Base-by-base conservation (phyloP, 2,888 invertebrate species). In the Stenurella melanura region DNA sequence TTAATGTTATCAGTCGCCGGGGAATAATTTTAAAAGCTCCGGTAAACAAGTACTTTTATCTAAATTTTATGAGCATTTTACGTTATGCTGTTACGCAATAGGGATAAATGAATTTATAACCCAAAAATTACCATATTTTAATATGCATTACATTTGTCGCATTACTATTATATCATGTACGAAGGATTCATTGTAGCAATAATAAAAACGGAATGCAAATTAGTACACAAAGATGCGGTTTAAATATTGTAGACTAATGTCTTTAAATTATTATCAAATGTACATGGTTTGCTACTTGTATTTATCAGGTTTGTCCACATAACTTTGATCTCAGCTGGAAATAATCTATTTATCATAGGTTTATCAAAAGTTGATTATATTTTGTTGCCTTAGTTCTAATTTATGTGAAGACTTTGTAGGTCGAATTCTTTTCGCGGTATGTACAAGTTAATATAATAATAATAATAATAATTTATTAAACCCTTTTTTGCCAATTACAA, bases 11-110 rank as follows among this genome's bases (percentile, higher is more conserved):
- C 73, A 67, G 58, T 60, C 74, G 17, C 34, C 61, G 17, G 74
- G 74, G 74, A 67, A 42, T 66, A 74, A 74, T 74, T 67, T 66
- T 64, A 58, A 74, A 74, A 69, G 71, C 69, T 58, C 69, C 38
- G 42, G 78, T 73, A 63, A 66, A 74, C 75, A 78, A 64, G 74
- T 34, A 26, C 73, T 76, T 76, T 74, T 78, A 78, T 72, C 68
- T 68, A 74, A 72, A 74, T 76, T 78, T 78, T 78, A 76, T 76
- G 78, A 73, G 74, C 67, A 30, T 68, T 74, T 58, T 42, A 50
- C 68, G 67, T 68, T 67, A 18, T 38, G 58, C 19, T 58, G 67
- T 50, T 74, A 60, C 64, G 74, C 67, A 60, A 58, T 67, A 58
- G 30, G 57, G 67, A 67, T 67, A 74, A 74, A 74, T 74, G 74